Evolutionary conservation across 2,797 vertebrate species (phyloP), one percentile per base, ranked within the genome.

Genomic region (Sebastiscus tertius): DNA sequence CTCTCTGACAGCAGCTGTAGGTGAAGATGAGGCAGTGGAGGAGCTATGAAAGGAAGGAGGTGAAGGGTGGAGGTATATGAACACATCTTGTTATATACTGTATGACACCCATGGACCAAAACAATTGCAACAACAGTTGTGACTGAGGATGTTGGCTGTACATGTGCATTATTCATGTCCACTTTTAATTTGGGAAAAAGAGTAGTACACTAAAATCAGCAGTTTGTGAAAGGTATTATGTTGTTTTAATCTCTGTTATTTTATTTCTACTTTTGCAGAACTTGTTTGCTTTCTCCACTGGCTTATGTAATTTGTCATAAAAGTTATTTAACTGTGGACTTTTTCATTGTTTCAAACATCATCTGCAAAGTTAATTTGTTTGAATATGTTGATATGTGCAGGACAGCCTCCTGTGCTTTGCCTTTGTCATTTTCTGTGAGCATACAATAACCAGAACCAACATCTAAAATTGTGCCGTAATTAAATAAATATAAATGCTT

Each of bases 41-140:
- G 52, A 67, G 56, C 73, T 49, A 2, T 22, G 36, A 27, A 14
- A 75, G 9, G 56, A 36, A 34, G 59, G 24, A 58, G 54, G 39
- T 62, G 24, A 33, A 58, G 27, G 46, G 22, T 26, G 64, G 56
- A 83, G 22, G 56, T 75, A 61, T 61, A n/a, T 56, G 36, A 71
- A 75, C 22, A 39, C n/a, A 1, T 20, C 69, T 77, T 46, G 29
- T 68, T 54, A 61, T 20, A 61, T 52, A 76, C 62, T 73, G 54
- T 61, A 12, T 2, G 56, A 72, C 34, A 77, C 22, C 64, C 7
- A 69, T 61, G 81, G 92, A 93, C 89, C 91, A 92, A 93, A 91
- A 63, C 64, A 6, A 60, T 14, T 80, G 73, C 49, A 66, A 66
- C 69, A 65, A 3, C 18, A 46, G 66, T 67, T 55, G 20, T 14